Evolutionary conservation across 37 sponge, comb jelly and placozoan species (phyloP).

Genomic region (Lycopodina hypogea): DNA sequence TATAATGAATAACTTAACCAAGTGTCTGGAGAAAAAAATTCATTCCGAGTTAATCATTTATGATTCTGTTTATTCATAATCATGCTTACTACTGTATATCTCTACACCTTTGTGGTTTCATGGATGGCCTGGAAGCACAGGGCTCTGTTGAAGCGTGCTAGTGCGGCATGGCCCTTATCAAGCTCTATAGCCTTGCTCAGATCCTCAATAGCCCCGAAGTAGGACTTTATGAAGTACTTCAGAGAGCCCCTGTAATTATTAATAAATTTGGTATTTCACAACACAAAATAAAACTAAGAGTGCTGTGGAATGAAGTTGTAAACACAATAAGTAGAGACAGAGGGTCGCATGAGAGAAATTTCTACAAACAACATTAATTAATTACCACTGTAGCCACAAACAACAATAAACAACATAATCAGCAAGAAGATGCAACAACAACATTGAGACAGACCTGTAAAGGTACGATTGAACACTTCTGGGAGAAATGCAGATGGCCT

Average conservation of each 20-base stretch:
- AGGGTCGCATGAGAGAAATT: background rate
- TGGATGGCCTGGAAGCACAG: constrained; percentile 67
- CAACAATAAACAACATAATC: background rate
- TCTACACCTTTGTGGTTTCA: constrained; percentile 47
- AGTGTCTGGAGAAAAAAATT: too few species aligned
- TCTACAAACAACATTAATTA: background rate
- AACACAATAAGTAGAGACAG: too few species aligned
- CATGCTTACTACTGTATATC: too few species aligned
- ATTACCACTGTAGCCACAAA: background rate
- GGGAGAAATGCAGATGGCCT: constrained; percentile 79
- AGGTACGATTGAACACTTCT: constrained; percentile 78
- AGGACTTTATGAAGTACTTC: constrained; percentile 58
- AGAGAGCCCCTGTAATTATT: constrained; percentile 76
- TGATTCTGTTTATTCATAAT: too few species aligned
- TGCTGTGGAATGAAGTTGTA: too few species aligned
- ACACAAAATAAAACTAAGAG: too few species aligned
- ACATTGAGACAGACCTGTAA: constrained; percentile 60
- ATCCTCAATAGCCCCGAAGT: constrained; percentile 78
- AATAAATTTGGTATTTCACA: too few species aligned
- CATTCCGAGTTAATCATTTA: too few species aligned
- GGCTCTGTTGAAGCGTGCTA: constrained; percentile 88
- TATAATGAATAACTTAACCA: too few species aligned
- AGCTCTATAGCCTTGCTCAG: constrained; percentile 51
- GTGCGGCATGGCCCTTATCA: constrained; percentile 42
- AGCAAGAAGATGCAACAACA: too few species aligned